Base-by-base conservation (phyloP, 2,113 vertebrate genomes). In the Nyctereutes procyonoides region DNA sequence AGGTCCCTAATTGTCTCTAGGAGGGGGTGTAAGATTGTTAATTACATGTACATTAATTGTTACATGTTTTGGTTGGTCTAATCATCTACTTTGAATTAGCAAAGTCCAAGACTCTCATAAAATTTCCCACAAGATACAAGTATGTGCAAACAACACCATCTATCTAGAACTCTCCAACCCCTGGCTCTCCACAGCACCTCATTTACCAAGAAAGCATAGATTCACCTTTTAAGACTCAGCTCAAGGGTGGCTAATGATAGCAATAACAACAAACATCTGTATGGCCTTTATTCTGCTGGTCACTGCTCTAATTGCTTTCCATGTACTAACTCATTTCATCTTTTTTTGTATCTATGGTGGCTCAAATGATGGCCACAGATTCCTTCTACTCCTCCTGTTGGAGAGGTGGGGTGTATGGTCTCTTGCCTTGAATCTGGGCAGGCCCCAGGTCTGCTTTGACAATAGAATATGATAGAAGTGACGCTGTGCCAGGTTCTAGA, bases 21-120 rank as follows among this genome's bases (percentile, higher is more conserved):
- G 62, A 86, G 8, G 28, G 10, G 10, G 58, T 19, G 10, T 62
- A 14, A 73, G n/a, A 58, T 38, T 5, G 20, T 81, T 65, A 30
- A 5, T 67, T 80, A 35, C 15, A n/a, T n/a, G n/a, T n/a, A n/a
- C n/a, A n/a, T n/a, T n/a, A n/a, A n/a, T n/a, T n/a, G 67, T 81
- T 82, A 51, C 15, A 28, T 22, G 55, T n/a, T 92, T 92, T 81
- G 65, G 16, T 84, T 73, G 77, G 35, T 77, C 19, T 90, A 38
- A 76, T 84, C 83, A 48, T 82, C 17, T 74, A 32, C 26, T 85
- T 87, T 60, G 43, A 91, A 74, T 83, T 55, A 71, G 22, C 58
- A 79, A 82, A 93, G 62, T 30, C 8, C 14, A 83, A 28, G 69
- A 53, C 16, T 51, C 48, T 80, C 43, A 51, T 3, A 79, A 93